phyloP scores from a whole-genome alignment of 2,888 invertebrate genomes.

The Lasioglossum vierecki region DNA sequence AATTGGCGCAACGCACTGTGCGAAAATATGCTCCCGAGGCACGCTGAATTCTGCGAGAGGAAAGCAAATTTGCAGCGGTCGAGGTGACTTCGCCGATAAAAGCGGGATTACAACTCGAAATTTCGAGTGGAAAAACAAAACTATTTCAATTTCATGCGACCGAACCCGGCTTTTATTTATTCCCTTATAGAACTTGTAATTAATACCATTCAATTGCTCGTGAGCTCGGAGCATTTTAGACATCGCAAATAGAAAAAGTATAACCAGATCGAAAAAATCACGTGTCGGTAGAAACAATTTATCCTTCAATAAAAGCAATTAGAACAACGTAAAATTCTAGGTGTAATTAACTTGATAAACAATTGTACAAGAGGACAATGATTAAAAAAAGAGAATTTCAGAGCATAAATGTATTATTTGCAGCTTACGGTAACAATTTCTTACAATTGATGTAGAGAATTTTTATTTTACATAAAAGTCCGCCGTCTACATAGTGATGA shows the following conservation, averaged over 20 bases:
- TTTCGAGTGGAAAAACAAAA: neutral
- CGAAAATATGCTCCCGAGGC: conserved; percentile 3
- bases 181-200: neutral
- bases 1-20: conserved; percentile 1
- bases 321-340: neutral
- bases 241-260: neutral
- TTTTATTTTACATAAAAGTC: no score
- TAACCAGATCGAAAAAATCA: neutral
- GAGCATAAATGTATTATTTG: no score
- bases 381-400: no score
- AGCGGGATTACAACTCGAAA: neutral
- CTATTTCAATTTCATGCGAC: neutral
- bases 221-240: neutral
- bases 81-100: neutral
- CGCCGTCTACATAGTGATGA: no score
- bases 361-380: no score
- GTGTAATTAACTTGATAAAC: neutral
- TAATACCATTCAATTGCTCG: neutral
- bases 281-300: neutral
- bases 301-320: neutral
- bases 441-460: no score
- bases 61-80: neutral
- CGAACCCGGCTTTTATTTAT: neutral
- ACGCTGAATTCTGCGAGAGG: neutral
- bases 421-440: no score